These are phyloP conservation scores for Tipula helvola DNA, from an alignment of 2,888 invertebrate species.

Conservation along the genomic window DNA sequence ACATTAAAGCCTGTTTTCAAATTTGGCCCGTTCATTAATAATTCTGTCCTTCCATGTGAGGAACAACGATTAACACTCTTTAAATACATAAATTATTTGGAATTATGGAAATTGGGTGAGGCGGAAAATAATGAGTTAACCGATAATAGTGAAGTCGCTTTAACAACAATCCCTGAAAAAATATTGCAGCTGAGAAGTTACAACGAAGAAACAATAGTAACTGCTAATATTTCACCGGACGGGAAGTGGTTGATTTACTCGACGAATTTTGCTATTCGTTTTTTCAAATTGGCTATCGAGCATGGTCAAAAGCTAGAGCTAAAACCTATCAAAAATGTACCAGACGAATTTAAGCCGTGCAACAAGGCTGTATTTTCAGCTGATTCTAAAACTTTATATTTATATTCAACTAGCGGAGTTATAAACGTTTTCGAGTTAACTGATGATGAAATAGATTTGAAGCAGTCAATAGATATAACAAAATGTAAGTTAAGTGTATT, in stretches of 20 bases:
- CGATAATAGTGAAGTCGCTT: conserved; percentile 21
- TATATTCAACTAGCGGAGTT: conserved; percentile 31
- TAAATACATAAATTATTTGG: conserved; percentile 47
- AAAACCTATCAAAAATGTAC: conserved; percentile 29
- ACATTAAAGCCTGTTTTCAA: conserved; percentile 46
- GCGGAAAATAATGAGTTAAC: conserved; percentile 22
- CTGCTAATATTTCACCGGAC: conserved; percentile 55
- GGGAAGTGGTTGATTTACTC: conserved; percentile 65
- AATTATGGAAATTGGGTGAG: conserved; percentile 49
- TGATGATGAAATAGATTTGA: conserved; percentile 27
- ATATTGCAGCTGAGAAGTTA: conserved; percentile 55
- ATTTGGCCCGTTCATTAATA: conserved; percentile 57
- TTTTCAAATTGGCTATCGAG: conserved; percentile 44
- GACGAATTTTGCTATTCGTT: conserved; percentile 48
- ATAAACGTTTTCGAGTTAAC: conserved; percentile 34
- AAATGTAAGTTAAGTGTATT: conserved; percentile 23
- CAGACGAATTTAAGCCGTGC: conserved; percentile 29
- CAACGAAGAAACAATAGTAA: conserved; percentile 51
- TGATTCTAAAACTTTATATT: conserved; percentile 33
- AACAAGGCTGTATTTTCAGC: conserved; percentile 34
- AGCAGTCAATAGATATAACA: conserved; percentile 30
- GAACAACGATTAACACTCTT: conserved; percentile 44
- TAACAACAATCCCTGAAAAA: conserved; percentile 44
- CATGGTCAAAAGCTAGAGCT: conserved; percentile 24
- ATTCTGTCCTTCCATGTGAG: conserved; percentile 42